A percentile compares a stretch with the other conserved stretches of the same genome.
Evolutionary conservation across 2,888 invertebrate species (phyloP).

Genomic region (Malacosoma neustria): DNA sequence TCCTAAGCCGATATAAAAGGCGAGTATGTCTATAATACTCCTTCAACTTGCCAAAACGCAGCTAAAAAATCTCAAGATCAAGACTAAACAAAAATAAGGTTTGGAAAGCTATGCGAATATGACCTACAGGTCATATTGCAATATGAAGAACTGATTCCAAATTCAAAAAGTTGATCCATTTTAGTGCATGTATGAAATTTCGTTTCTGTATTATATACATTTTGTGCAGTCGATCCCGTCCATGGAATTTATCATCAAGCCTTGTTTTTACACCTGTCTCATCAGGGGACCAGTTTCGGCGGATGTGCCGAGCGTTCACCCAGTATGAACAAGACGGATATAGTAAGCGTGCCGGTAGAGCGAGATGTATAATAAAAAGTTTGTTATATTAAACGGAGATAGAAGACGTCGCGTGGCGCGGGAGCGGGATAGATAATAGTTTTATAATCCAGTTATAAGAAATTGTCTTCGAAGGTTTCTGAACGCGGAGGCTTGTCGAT

Average conservation of each 20-base stretch:
- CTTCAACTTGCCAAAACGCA: too few species aligned
- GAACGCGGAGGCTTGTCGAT: background rate
- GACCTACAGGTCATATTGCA: too few species aligned
- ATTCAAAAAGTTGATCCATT: too few species aligned
- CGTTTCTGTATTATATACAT: too few species aligned
- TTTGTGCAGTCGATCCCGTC: too few species aligned
- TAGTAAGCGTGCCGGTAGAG: conserved; percentile 40
- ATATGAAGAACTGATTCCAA: too few species aligned
- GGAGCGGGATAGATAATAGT: conserved; percentile 20
- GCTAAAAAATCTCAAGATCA: too few species aligned
- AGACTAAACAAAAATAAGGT: too few species aligned
- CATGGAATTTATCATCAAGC: conserved; percentile 36
- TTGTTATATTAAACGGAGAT: conserved; percentile 12
- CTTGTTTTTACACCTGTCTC: conserved; percentile 61
- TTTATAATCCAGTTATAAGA: conserved; percentile 50
- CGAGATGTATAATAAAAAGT: conserved; percentile 11
- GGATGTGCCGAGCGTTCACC: conserved; percentile 59
- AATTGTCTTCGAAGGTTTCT: conserved; percentile 14
- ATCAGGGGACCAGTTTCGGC: conserved; percentile 43
- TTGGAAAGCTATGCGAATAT: too few species aligned
- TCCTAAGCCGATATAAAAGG: too few species aligned
- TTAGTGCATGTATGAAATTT: too few species aligned
- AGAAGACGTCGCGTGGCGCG: conserved; percentile 48
- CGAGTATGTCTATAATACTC: too few species aligned
- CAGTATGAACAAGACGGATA: conserved; percentile 26